A percentile compares a stretch with the other conserved stretches of the same genome.
Conservation (phyloP, 2,888 invertebrate species). For the Cyaniris semiargus region DNA sequence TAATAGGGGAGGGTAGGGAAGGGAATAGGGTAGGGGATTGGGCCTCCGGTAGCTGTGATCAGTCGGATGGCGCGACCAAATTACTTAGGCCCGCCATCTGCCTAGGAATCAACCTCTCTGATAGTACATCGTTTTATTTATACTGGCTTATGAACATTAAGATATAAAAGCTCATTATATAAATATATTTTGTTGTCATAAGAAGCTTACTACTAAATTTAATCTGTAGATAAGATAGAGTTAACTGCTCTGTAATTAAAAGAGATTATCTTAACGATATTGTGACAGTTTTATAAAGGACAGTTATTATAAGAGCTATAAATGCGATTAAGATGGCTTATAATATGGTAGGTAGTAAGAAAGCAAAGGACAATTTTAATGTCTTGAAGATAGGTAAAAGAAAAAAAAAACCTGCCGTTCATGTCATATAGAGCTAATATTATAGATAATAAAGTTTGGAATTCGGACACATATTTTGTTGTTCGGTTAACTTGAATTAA, state of each 20-base stretch:
- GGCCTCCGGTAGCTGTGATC: too few species aligned
- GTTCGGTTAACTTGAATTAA: too few species aligned
- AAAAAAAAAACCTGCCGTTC: too few species aligned
- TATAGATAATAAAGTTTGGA: too few species aligned
- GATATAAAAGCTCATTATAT: not conserved
- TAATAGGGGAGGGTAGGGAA: too few species aligned
- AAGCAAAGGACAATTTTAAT: not conserved
- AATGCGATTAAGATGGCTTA: not conserved
- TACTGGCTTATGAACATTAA: not conserved
- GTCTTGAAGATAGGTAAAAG: not conserved
- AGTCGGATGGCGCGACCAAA: too few species aligned
- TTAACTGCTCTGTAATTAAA: constrained; percentile 3
- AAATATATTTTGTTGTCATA: not conserved
- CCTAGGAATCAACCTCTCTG: too few species aligned
- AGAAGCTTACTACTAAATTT: not conserved
- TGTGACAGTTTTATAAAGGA: constrained; percentile 9
- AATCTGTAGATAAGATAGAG: not conserved
- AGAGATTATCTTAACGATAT: not conserved
- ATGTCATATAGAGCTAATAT: too few species aligned
- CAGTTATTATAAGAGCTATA: not conserved
- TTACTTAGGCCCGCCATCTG: too few species aligned
- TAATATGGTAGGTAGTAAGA: not conserved
- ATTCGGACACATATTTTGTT: too few species aligned
- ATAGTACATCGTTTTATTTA: too few species aligned
- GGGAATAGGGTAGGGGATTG: too few species aligned